These are phyloP conservation scores for Buphagus erythrorhynchus DNA, from an alignment of 2,797 vertebrate species.

Conservation along the genomic window DNA sequence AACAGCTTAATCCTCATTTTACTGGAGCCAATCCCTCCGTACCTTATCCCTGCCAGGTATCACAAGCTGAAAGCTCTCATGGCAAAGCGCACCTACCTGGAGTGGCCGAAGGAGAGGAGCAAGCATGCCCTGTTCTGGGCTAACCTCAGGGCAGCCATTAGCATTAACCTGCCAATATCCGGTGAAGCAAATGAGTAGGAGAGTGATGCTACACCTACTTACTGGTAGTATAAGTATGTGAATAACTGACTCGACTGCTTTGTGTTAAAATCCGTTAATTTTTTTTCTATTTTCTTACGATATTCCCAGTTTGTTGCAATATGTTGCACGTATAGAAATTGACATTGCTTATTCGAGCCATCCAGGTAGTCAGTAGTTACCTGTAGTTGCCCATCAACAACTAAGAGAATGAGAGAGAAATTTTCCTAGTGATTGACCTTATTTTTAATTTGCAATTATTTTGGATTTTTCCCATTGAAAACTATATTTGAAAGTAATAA, in stretches of 20 bases:
- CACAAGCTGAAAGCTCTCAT: conserved; percentile 83
- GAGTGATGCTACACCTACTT: neutral
- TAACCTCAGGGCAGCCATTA: conserved; percentile 84
- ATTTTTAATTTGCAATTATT: neutral
- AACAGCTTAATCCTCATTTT: conserved; percentile 87
- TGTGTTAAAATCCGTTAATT: neutral
- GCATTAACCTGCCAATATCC: neutral
- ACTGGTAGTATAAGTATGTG: neutral
- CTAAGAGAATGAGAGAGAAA: neutral
- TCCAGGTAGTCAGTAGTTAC: neutral
- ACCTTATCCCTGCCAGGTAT: conserved; percentile 86
- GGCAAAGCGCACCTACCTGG: conserved; percentile 84
- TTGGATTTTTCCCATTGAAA: neutral
- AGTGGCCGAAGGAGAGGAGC: conserved; percentile 87
- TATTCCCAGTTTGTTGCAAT: neutral
- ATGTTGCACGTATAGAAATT: neutral
- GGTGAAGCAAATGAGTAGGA: neutral
- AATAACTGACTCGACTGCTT: neutral
- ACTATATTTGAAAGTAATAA: neutral
- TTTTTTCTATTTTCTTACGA: neutral
- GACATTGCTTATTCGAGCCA: neutral
- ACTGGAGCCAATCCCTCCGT: conserved; percentile 84
- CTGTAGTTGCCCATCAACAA: neutral
- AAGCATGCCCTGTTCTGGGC: conserved; percentile 79
- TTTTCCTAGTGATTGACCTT: neutral